A percentile compares a stretch with the other conserved stretches of the same genome.
Conservation (phyloP, 2,113 vertebrate genomes). For the Lynx canadensis region DNA sequence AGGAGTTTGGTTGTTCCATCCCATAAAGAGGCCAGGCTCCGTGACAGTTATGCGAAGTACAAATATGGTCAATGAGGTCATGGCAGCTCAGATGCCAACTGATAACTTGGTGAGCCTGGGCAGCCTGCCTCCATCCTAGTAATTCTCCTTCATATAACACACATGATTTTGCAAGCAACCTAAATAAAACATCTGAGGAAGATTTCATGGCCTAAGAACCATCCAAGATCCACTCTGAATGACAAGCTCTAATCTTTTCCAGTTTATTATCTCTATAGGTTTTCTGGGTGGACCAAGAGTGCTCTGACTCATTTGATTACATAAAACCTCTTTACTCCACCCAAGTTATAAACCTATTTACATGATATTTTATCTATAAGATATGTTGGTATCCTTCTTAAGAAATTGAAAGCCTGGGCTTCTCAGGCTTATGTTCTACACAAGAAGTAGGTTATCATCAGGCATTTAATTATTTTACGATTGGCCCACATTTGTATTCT, state of each 20-base stretch:
- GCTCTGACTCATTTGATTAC: constrained; percentile 7
- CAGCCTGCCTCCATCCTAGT: not conserved
- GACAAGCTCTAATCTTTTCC: constrained; percentile 5
- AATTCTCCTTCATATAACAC: not conserved
- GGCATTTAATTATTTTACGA: constrained; percentile 22
- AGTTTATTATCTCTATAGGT: not conserved
- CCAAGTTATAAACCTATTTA: not conserved
- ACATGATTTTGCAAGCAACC: constrained; percentile 3
- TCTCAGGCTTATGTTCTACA: not conserved
- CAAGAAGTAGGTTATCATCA: not conserved
- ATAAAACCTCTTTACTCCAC: not conserved
- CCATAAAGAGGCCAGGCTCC: not conserved
- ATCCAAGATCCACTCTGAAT: constrained; percentile 6
- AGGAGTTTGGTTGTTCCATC: not conserved
- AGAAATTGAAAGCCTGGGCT: not conserved
- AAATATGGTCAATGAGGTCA: constrained; percentile 1
- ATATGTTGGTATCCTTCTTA: not conserved
- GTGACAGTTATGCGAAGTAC: not conserved
- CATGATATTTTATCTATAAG: constrained; percentile 17
- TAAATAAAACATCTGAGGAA: constrained; percentile 51
- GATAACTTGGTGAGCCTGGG: not conserved
- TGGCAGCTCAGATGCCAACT: not conserved
- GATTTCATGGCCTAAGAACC: not conserved
- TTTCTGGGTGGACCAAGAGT: not conserved
- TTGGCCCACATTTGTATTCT: not conserved